These are phyloP conservation scores for Aphrophora alni DNA, from an alignment of 2,888 invertebrate genomes.

Conservation along the genomic window DNA sequence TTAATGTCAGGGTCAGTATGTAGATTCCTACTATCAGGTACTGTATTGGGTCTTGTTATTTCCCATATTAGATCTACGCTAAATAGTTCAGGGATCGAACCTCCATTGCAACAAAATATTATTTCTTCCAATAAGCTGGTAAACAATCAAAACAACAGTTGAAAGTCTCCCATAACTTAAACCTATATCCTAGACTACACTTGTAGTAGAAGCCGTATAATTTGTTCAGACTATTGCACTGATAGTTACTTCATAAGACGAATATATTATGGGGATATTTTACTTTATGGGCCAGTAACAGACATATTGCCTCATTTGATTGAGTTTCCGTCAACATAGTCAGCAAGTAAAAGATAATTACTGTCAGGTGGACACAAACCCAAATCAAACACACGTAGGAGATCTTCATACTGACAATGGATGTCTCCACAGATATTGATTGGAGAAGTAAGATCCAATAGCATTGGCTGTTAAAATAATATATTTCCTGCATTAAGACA, in stretches of 20 bases:
- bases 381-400: not conserved
- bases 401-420: not conserved
- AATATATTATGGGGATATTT: not conserved
- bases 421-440: not conserved
- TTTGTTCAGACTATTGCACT: not conserved
- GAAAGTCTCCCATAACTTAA: conserved; percentile 56
- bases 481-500: not conserved
- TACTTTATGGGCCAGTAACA: not conserved
- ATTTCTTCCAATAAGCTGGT: conserved; percentile 69
- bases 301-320: not conserved
- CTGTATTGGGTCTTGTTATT: conserved; percentile 64
- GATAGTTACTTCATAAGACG: not conserved
- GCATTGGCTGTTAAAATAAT: not conserved
- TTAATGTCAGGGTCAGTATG: conserved; percentile 60
- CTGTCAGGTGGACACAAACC: not conserved
- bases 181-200: conserved; percentile 47
- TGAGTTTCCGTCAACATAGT: not conserved
- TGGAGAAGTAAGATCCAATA: not conserved
- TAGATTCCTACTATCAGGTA: conserved; percentile 65
- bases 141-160: conserved; percentile 60
- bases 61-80: conserved; percentile 64
- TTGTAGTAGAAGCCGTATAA: not conserved
- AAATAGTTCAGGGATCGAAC: conserved; percentile 58
- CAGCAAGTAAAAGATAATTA: not conserved
- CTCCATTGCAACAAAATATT: conserved; percentile 70